Evolutionary conservation across 2,113 vertebrate species (phyloP).

Genomic region (Trogon surrucura): DNA sequence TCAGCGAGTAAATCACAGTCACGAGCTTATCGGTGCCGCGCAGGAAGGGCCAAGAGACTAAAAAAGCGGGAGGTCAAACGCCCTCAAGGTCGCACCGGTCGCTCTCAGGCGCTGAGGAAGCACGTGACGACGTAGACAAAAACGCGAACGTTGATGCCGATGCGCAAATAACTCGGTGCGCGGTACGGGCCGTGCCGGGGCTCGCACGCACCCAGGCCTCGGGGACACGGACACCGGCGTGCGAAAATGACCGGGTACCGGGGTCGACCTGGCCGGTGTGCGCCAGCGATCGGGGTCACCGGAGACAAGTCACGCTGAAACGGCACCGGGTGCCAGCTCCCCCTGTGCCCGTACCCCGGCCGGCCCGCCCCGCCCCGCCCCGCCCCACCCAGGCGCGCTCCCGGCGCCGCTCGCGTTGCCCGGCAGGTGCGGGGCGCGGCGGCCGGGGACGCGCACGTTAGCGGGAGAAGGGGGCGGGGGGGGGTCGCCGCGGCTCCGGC

Average conservation of each 20-base stretch:
- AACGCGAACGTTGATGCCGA: background rate
- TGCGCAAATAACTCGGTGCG: background rate
- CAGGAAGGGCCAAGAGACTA: background rate
- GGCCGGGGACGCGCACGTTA: too few species aligned
- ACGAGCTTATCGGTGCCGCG: background rate
- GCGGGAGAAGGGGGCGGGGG: too few species aligned
- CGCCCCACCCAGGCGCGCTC: too few species aligned
- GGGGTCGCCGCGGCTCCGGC: too few species aligned
- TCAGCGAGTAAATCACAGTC: background rate
- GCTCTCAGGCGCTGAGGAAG: background rate
- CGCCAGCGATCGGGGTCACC: accelerated
- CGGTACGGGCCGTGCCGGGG: background rate
- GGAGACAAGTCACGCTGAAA: accelerated
- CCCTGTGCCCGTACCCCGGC: background rate
- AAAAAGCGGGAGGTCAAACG: background rate
- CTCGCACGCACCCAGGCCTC: background rate
- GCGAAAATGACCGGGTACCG: background rate
- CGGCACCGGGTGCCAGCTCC: accelerated
- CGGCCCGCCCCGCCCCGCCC: too few species aligned
- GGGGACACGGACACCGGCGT: accelerated
- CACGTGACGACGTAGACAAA: background rate
- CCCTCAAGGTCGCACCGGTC: background rate
- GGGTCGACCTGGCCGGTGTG: background rate
- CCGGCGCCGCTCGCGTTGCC: too few species aligned
- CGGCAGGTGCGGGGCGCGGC: too few species aligned